A percentile compares a stretch with the other conserved stretches of the same genome.
Evolutionary conservation across 2,888 invertebrate species (phyloP).

Genomic region (Noctua janthina): DNA sequence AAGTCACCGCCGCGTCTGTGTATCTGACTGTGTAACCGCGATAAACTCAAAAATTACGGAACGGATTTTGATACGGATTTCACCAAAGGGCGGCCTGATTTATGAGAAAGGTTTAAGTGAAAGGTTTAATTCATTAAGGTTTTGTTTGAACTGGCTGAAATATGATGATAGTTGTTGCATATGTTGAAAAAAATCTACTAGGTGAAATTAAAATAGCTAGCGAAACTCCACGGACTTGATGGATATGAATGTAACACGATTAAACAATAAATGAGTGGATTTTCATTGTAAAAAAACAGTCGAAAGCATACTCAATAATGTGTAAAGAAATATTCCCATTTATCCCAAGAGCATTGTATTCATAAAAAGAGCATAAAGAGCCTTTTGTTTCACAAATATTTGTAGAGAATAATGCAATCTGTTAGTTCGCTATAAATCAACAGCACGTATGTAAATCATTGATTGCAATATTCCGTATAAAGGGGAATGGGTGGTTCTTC

Average conservation of each 20-base stretch:
- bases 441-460: slow-evolving; percentile 75
- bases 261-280: not conserved
- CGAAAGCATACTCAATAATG: not conserved
- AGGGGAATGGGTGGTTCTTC: slow-evolving; percentile 71
- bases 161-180: no score
- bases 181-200: no score
- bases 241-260: not conserved
- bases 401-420: slow-evolving; percentile 49
- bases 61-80: not conserved
- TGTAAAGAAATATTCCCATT: slow-evolving; percentile 3
- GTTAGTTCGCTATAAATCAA: slow-evolving; percentile 53
- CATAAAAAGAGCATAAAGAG: slow-evolving; percentile 38
- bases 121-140: no score
- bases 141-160: no score
- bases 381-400: slow-evolving; percentile 52
- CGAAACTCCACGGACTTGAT: no score
- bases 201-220: no score
- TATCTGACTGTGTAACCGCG: not conserved
- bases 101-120: not conserved
- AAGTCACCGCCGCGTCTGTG: not conserved
- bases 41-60: not conserved
- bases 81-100: not conserved
- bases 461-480: slow-evolving; percentile 74
- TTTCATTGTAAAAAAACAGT: not conserved
- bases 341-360: slow-evolving; percentile 32